These are phyloP conservation scores for Drosophila persimilis DNA, from an alignment of 1,140 invertebrate species.

Conservation along the genomic window DNA sequence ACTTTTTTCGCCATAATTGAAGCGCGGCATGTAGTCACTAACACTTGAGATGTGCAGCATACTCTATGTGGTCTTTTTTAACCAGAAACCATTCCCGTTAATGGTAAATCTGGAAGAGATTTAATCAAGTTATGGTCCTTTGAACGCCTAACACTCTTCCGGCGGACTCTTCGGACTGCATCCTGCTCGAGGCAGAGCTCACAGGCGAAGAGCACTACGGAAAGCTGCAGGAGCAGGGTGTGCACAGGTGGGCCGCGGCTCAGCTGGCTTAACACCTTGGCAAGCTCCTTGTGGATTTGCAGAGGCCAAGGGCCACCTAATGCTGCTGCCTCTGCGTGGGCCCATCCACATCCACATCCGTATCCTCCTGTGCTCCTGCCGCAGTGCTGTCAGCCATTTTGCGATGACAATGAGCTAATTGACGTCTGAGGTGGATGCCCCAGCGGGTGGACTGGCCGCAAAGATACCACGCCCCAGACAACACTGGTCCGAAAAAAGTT, in stretches of 20 bases:
- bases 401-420: constrained; percentile 46
- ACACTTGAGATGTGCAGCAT: too few species aligned
- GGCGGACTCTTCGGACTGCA: constrained; percentile 1
- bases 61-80: not conserved
- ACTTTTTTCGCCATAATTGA: too few species aligned
- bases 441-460: constrained; percentile 41
- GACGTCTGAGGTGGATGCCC: constrained; percentile 43
- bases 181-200: constrained; percentile 25
- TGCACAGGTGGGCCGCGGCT: constrained; percentile 14
- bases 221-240: not conserved
- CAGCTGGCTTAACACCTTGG: constrained; percentile 63
- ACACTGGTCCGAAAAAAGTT: constrained; percentile 15
- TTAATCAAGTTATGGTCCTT: not conserved
- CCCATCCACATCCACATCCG: not conserved
- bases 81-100: not conserved
- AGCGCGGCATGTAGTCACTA: too few species aligned
- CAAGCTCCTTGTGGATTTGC: constrained; percentile 77
- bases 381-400: constrained; percentile 46
- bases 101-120: too few species aligned
- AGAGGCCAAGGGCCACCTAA: constrained; percentile 39
- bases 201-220: not conserved
- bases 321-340: constrained; percentile 11
- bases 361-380: not conserved
- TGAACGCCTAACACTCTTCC: constrained; percentile 7
- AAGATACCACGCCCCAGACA: constrained; percentile 6